Evolutionary conservation across 2,113 vertebrate species (phyloP).

Genomic region (Hiodon tergisus): DNA sequence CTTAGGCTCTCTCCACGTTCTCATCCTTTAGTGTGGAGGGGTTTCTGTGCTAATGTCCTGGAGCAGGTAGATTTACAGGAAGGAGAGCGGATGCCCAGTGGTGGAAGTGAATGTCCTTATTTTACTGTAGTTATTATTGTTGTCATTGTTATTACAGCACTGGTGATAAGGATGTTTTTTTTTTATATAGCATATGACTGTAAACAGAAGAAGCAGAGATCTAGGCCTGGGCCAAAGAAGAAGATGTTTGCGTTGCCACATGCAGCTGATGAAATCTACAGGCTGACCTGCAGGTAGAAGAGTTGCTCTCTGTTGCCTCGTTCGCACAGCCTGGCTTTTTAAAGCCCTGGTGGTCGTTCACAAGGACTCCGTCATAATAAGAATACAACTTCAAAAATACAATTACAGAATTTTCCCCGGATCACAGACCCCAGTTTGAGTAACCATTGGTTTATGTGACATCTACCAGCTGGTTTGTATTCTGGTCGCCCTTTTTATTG

Average conservation of each 20-base stretch:
- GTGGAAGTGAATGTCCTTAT: background rate
- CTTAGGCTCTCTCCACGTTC: too few relatives aligned
- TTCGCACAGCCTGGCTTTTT: too few relatives aligned
- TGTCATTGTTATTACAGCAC: too few relatives aligned
- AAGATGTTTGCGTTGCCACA: constrained; percentile 80
- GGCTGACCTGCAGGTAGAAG: constrained; percentile 86
- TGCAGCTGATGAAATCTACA: constrained; percentile 91
- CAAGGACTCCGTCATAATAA: too few relatives aligned
- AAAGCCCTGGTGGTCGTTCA: too few relatives aligned
- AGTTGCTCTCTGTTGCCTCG: too few relatives aligned
- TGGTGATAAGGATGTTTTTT: background rate
- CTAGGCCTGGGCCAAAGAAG: constrained; percentile 85
- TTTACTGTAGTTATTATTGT: too few relatives aligned
- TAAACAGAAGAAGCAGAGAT: constrained; percentile 86
- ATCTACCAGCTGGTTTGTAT: background rate
- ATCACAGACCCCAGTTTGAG: background rate
- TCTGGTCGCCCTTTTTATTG: background rate
- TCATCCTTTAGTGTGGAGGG: too few relatives aligned
- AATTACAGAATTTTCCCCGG: background rate
- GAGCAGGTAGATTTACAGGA: too few relatives aligned
- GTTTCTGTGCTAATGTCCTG: too few relatives aligned
- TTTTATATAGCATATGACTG: constrained; percentile 75
- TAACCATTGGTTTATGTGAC: background rate
- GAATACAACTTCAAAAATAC: too few relatives aligned
- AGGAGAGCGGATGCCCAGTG: background rate